Percentiles rank a stretch among this genome's conserved stretches.
phyloP scores from a whole-genome alignment of 1,140 invertebrate species.

The Macrotrachela quadricornifera region DNA sequence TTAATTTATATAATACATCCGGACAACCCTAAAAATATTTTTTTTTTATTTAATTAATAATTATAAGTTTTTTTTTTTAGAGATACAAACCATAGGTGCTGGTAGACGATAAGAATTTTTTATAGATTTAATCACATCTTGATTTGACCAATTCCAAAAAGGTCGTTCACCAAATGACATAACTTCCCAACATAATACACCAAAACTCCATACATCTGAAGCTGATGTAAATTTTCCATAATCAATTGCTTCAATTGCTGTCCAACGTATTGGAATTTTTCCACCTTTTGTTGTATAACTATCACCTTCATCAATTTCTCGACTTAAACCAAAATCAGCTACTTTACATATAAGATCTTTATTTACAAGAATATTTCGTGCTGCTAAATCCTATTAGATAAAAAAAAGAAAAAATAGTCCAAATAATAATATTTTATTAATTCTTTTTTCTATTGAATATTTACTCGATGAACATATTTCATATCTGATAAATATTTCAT shows the following conservation, averaged over 20 bases:
- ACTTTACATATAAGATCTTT: conserved; percentile 97
- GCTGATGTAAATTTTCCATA: conserved; percentile 94
- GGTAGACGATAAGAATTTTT: conserved; percentile 81
- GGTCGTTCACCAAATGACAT: conserved; percentile 96
- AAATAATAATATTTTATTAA: no score
- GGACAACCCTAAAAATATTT: no score
- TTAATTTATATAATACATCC: no score
- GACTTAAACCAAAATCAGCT: conserved; percentile 88
- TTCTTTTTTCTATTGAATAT: no score
- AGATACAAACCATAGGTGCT: conserved; percentile 53
- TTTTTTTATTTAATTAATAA: no score
- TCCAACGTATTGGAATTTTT: conserved; percentile 97
- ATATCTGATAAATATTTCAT: conserved; percentile 68
- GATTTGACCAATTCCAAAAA: conserved; percentile 99
- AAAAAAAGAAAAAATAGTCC: no score
- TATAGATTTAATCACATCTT: conserved; percentile 95
- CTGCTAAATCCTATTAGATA: conserved; percentile 62
- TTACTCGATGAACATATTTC: conserved; percentile 28
- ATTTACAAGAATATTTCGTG: conserved; percentile 91
- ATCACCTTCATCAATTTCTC: conserved; percentile 38
- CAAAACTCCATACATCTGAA: conserved; percentile 95
- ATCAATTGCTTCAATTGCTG: conserved; percentile 91
- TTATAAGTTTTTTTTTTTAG: no score
- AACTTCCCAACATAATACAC: conserved; percentile 96
- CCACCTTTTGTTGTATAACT: conserved; percentile 78